Conservation (phyloP, 2,113 vertebrate species). For the Boleophthalmus pectinirostris region DNA sequence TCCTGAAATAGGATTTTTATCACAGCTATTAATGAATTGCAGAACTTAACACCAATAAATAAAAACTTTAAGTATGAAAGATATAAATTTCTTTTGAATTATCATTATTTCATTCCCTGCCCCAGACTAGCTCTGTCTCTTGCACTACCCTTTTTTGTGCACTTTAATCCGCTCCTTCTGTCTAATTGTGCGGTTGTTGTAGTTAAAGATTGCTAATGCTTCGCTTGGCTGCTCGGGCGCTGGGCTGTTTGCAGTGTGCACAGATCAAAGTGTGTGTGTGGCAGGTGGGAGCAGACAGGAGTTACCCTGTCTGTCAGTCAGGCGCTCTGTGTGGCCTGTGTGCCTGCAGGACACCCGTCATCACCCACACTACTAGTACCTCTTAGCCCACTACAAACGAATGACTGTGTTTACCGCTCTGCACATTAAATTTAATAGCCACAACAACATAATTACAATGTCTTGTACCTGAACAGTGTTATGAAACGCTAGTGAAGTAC, state of each 20-base stretch:
- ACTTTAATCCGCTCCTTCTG: not conserved
- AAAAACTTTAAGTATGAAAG: not conserved
- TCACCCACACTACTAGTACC: slow-evolving; percentile 24
- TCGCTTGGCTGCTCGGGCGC: not conserved
- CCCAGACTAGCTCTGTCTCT: not conserved
- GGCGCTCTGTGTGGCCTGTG: slow-evolving; percentile 58
- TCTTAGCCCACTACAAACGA: slow-evolving; percentile 37
- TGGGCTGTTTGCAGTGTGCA: slow-evolving; percentile 34
- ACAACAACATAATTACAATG: not conserved
- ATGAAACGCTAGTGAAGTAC: not conserved
- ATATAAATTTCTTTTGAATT: not conserved
- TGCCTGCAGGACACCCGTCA: slow-evolving; percentile 23
- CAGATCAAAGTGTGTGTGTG: slow-evolving; percentile 52
- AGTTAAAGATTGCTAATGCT: not conserved
- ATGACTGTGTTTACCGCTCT: slow-evolving; percentile 2
- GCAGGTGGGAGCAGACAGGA: slow-evolving; percentile 53
- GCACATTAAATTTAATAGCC: slow-evolving; percentile 10
- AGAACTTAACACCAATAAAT: not conserved
- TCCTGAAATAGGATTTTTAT: too few species aligned
- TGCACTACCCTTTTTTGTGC: not conserved
- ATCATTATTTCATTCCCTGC: not conserved
- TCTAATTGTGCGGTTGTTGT: not conserved
- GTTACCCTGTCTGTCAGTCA: slow-evolving; percentile 44
- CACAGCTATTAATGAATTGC: not conserved
- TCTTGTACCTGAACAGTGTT: not conserved